Conservation (phyloP, 2,113 vertebrate genomes). For the Mesoclemmys tuberculata region DNA sequence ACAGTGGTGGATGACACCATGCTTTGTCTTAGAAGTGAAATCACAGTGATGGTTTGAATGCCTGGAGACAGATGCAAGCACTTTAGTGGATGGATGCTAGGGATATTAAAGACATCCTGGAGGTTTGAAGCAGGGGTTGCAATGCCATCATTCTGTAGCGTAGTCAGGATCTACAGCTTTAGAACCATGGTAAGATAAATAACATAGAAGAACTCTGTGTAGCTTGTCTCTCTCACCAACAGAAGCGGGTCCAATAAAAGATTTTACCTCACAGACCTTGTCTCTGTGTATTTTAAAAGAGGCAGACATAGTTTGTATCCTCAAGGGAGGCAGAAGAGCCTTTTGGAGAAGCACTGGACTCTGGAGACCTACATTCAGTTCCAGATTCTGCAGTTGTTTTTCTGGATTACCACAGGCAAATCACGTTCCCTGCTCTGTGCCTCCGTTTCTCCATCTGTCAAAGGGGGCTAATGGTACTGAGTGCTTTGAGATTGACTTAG, state of each 20-base stretch:
- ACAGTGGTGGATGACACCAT: not conserved
- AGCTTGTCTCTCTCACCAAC: not conserved
- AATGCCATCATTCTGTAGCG: not conserved
- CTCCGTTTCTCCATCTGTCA: not conserved
- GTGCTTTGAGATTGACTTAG: not conserved
- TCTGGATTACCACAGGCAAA: not conserved
- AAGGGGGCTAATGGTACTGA: too few relatives aligned
- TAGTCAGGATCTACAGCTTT: not conserved
- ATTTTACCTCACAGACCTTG: not conserved
- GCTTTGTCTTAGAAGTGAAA: not conserved
- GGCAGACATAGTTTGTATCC: not conserved
- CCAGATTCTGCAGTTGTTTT: slow-evolving; percentile 16
- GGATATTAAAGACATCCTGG: not conserved
- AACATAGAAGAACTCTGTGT: not conserved
- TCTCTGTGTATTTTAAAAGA: not conserved
- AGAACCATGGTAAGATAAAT: not conserved
- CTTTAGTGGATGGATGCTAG: not conserved
- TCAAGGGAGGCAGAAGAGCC: not conserved
- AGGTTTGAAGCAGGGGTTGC: not conserved
- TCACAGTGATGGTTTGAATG: not conserved
- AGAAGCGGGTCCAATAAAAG: not conserved
- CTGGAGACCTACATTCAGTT: not conserved
- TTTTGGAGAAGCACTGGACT: not conserved
- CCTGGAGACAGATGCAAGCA: not conserved
- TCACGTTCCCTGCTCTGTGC: not conserved